Percentiles rank a stretch among this genome's conserved stretches.
Evolutionary conservation across 2,113 vertebrate species (phyloP).

Genomic region (Notothenia rossii): DNA sequence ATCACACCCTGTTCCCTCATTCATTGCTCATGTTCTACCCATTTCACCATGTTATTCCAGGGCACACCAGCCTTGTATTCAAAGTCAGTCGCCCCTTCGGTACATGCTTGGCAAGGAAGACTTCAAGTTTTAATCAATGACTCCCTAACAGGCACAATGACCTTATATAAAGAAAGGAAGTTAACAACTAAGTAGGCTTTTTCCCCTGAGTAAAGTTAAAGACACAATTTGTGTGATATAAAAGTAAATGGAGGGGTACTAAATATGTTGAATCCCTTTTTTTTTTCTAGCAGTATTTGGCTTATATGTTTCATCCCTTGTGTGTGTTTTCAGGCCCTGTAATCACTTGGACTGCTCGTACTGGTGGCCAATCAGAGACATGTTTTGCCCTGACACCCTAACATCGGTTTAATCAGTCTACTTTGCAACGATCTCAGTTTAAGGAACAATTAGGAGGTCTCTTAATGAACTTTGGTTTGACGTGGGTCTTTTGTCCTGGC

Average conservation of each 20-base stretch:
- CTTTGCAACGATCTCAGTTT: conserved; percentile 40
- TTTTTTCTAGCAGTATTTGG: conserved; percentile 12
- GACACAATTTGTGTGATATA: not conserved
- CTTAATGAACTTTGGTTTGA: conserved; percentile 83
- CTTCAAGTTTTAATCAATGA: conserved; percentile 96
- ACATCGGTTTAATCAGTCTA: conserved; percentile 36
- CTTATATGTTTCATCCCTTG: conserved; percentile 30
- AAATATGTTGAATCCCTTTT: conserved; percentile 3
- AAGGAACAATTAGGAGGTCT: conserved; percentile 77
- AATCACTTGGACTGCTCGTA: not conserved
- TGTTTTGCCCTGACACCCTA: not conserved
- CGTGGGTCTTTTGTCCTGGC: conserved; percentile 77
- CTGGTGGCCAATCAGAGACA: conserved; percentile 7
- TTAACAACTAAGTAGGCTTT: conserved; percentile 85
- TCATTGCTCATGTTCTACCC: conserved; percentile 70
- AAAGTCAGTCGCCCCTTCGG: conserved; percentile 79
- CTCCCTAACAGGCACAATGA: conserved; percentile 94
- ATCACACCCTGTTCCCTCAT: conserved; percentile 71
- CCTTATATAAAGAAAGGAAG: conserved; percentile 88
- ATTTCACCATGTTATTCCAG: conserved; percentile 62
- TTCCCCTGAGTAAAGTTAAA: conserved; percentile 26
- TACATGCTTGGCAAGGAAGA: conserved; percentile 88
- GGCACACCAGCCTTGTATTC: conserved; percentile 60
- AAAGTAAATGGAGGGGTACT: not conserved
- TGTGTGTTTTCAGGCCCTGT: conserved; percentile 30